Conservation (phyloP, 2,113 vertebrate genomes). For the Vireo altiloquus region DNA sequence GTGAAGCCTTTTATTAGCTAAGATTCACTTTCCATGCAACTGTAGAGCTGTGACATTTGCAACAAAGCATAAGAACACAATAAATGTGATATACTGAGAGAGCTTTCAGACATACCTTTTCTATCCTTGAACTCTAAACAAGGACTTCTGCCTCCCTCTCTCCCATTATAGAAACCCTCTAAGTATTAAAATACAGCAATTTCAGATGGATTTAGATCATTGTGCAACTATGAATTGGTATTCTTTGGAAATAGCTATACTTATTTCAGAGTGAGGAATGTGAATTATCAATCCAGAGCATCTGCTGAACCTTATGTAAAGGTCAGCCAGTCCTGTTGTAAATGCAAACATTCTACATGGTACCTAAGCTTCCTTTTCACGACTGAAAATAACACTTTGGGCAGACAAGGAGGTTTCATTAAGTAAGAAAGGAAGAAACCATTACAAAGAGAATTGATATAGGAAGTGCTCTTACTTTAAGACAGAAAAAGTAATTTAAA, state of each 20-base stretch:
- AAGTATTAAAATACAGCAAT: constrained; percentile 44
- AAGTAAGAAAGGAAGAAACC: not conserved
- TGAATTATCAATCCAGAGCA: not conserved
- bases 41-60: constrained; percentile 56
- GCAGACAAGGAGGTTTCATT: not conserved
- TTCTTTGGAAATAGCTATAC: not conserved
- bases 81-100: constrained; percentile 54
- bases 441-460: not conserved
- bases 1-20: constrained; percentile 37
- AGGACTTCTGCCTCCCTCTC: constrained; percentile 22
- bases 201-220: constrained; percentile 32
- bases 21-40: constrained; percentile 39
- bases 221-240: not conserved
- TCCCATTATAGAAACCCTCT: not conserved
- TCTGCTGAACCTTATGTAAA: constrained; percentile 8
- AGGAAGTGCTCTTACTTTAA: not conserved
- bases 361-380: not conserved
- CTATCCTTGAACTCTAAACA: constrained; percentile 62
- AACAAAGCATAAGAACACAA: constrained; percentile 48
- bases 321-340: constrained; percentile 12
- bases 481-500: not conserved
- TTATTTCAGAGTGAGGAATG: not conserved
- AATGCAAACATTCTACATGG: constrained; percentile 16
- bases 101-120: constrained; percentile 17
- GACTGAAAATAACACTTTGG: not conserved